phyloP scores from a whole-genome alignment of 1,140 invertebrate species.

The Hermetia illucens region DNA sequence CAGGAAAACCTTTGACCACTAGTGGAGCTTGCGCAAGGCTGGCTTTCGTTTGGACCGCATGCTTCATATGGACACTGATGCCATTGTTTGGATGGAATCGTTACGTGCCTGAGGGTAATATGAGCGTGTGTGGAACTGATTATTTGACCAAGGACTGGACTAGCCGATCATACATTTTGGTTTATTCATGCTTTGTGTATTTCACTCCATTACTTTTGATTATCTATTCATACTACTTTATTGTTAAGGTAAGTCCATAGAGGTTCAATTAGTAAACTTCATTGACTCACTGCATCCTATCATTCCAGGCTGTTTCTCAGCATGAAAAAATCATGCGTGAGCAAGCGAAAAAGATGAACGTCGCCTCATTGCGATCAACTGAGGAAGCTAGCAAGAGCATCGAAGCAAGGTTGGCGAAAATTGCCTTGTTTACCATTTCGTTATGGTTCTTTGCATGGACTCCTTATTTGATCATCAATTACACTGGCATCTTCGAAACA shows the following conservation, averaged over 20 bases:
- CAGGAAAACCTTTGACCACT: constrained; percentile 53
- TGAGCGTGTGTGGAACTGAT: constrained; percentile 67
- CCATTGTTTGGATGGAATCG: constrained; percentile 71
- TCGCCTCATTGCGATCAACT: constrained; percentile 44
- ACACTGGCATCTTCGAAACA: constrained; percentile 42
- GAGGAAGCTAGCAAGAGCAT: constrained; percentile 43
- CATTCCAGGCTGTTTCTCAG: constrained; percentile 47
- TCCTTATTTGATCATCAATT: constrained; percentile 49
- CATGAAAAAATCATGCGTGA: constrained; percentile 58
- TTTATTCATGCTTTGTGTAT: constrained; percentile 48
- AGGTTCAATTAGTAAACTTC: too few relatives aligned
- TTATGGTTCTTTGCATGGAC: constrained; percentile 58
- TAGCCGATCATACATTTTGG: constrained; percentile 46
- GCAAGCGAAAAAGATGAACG: constrained; percentile 59
- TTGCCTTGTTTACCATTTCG: constrained; percentile 50
- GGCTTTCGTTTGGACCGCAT: constrained; percentile 51
- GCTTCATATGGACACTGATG: constrained; percentile 49
- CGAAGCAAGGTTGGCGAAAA: constrained; percentile 43
- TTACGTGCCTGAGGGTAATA: constrained; percentile 67
- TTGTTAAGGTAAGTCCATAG: too few relatives aligned
- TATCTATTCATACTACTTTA: constrained; percentile 57
- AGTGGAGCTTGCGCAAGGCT: constrained; percentile 52
- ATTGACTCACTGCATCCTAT: too few relatives aligned
- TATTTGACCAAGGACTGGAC: constrained; percentile 51
- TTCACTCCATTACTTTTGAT: constrained; percentile 48